Base-by-base conservation (phyloP, 2,113 vertebrate species). In the Lampris incognitus region DNA sequence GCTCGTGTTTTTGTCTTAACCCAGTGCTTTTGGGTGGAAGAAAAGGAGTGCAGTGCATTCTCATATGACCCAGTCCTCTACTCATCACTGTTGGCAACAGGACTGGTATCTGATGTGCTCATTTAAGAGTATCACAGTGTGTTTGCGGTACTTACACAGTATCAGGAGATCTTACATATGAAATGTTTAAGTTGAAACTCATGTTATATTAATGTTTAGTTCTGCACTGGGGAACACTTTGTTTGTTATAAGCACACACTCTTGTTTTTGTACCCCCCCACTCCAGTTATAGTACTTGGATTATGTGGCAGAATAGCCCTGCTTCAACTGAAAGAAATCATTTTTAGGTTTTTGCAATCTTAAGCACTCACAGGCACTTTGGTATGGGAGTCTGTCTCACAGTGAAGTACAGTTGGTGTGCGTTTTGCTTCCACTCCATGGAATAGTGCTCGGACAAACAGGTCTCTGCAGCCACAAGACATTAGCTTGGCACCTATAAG, bases 331-430 rank as follows among this genome's bases (percentile, higher is more conserved):
- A 85, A 66, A 74, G 63, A 82, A 78, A 66, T 75, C 4, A 62
- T 84, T 85, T 77, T 84, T 73, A 72, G 82, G 54, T 84, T 74
- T 80, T 82, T 88, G 80, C 85, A 92, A 89, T 91, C 88, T 82
- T 79, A 91, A 84, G 94, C 93, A 95, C 92, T 95, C 86, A 85
- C 72, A 86, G 83, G 93, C 94, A 94, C 93, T 95, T 95, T 95
- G 89, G 69, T 83, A 72, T 38, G 61, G 56, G 58, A 68, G 78
- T 75, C 56, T 65, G 68, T 75, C 66, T 79, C 77, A 83, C 63
- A 72, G 72, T 79, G 57, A 76, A 78, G 72, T 62, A 63, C 24
- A 24, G 60, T 42, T 76, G 78, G 72, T 40, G 67, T 58, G 56
- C 50, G 62, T 57, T 72, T 81, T 81, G 66, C 66, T 86, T 81